A percentile compares a stretch with the other conserved stretches of the same genome.
Conservation (phyloP, 1,140 invertebrate genomes). For the Drosophila pseudoobscura region DNA sequence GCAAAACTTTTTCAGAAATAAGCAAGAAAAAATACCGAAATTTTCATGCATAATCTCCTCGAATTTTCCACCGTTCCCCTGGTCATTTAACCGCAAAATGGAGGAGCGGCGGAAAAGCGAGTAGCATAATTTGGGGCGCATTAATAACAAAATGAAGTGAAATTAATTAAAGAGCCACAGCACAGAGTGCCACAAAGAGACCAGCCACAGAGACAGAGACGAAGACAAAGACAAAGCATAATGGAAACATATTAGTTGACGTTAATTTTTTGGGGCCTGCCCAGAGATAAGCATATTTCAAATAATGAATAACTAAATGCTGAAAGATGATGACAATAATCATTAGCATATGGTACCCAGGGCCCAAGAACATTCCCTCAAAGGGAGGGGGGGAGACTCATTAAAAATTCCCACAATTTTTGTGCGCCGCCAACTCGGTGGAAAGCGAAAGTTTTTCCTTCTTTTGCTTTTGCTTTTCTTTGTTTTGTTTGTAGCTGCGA, state of each 20-base stretch:
- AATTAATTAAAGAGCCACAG: constrained; percentile 51
- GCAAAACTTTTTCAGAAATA: constrained; percentile 34
- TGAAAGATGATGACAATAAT: constrained; percentile 57
- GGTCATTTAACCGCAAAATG: neutral
- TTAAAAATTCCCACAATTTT: constrained; percentile 52
- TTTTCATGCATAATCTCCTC: constrained; percentile 41
- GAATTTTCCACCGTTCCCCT: constrained; percentile 10
- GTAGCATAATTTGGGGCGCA: constrained; percentile 50
- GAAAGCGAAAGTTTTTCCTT: constrained; percentile 26
- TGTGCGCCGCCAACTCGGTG: constrained; percentile 3
- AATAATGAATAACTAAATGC: constrained; percentile 52
- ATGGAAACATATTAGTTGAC: constrained; percentile 65
- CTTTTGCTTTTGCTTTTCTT: neutral
- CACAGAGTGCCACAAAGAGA: neutral
- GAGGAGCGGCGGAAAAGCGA: constrained; percentile 6
- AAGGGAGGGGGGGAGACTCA: constrained; percentile 12
- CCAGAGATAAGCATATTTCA: constrained; percentile 41
- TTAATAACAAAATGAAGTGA: constrained; percentile 63
- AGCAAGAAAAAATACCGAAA: constrained; percentile 1
- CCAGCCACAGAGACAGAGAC: too few species aligned
- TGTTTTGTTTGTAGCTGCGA: too few species aligned
- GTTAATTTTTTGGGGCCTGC: constrained; percentile 33
- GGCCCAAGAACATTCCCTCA: too few species aligned
- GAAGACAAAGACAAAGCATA: constrained; percentile 30
- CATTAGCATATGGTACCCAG: constrained; percentile 47